Evolutionary conservation across 1,140 invertebrate genomes (phyloP).

Genomic region (Lasioglossum albipes): DNA sequence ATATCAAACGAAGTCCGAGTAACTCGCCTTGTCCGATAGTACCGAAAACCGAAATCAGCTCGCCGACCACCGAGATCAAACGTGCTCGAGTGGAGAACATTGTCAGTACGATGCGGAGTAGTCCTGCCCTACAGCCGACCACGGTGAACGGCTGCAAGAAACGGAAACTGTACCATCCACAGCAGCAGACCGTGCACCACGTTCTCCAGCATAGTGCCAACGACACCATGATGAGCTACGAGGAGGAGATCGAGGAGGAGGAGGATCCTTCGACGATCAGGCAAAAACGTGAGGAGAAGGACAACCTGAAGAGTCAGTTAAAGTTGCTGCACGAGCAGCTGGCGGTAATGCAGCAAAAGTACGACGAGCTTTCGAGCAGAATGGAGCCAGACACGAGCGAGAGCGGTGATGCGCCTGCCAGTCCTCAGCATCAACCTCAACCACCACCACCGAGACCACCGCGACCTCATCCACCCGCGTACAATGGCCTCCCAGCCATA

Average conservation of each 20-base stretch:
- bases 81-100: constrained; percentile 96
- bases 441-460: constrained; percentile 81
- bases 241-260: constrained; percentile 88
- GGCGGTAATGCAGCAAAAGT: constrained; percentile 94
- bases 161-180: constrained; percentile 97
- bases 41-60: constrained; percentile 74
- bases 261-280: constrained; percentile 87
- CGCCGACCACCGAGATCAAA: constrained; percentile 87
- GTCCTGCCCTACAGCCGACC: constrained; percentile 85
- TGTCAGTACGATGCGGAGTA: constrained; percentile 93
- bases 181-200: constrained; percentile 86
- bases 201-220: constrained; percentile 82
- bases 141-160: constrained; percentile 96
- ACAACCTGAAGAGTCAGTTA: constrained; percentile 90
- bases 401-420: constrained; percentile 84
- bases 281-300: constrained; percentile 91
- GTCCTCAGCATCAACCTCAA: constrained; percentile 76
- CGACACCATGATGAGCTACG: constrained; percentile 86
- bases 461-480: constrained; percentile 80
- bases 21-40: constrained; percentile 76
- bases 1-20: constrained; percentile 77
- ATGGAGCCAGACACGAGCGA: constrained; percentile 87
- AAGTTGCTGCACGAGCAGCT: constrained; percentile 93
- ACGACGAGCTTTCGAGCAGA: constrained; percentile 90
- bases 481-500: constrained; percentile 80